A percentile compares a stretch with the other conserved stretches of the same genome.
phyloP scores from a whole-genome alignment of 2,888 invertebrate genomes.

The Spodoptera exigua region DNA sequence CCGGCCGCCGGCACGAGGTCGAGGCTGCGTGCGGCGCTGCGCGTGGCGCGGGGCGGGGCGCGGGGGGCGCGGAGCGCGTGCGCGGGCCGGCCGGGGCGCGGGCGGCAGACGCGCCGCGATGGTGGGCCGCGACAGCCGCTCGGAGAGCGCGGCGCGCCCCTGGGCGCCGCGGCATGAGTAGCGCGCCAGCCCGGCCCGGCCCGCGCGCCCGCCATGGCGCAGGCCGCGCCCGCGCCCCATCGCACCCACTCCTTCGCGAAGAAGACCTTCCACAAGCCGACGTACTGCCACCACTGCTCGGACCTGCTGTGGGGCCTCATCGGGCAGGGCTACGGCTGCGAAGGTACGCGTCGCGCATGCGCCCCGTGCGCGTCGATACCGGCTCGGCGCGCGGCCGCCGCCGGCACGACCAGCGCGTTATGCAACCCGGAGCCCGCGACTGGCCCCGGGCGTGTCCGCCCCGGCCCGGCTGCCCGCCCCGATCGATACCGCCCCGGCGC shows the following conservation, averaged over 20 bases:
- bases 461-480: slow-evolving; percentile 50
- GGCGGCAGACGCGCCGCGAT: slow-evolving; percentile 88
- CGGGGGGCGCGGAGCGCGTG: slow-evolving; percentile 66
- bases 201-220: slow-evolving; percentile 89
- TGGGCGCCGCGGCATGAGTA: slow-evolving; percentile 89
- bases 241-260: slow-evolving; percentile 98
- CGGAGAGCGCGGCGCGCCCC: slow-evolving; percentile 89
- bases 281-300: slow-evolving; percentile 99
- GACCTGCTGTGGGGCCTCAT: slow-evolving; percentile 99
- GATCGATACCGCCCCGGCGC: slow-evolving; percentile 49
- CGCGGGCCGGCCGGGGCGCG: slow-evolving; percentile 72
- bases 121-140: slow-evolving; percentile 90
- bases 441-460: slow-evolving; percentile 84
- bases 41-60: slow-evolving; percentile 53
- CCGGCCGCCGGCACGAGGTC: slow-evolving; percentile 59
- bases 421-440: slow-evolving; percentile 76
- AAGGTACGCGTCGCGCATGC: slow-evolving; percentile 94
- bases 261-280: slow-evolving; percentile 99
- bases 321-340: slow-evolving; percentile 99
- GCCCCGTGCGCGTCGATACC: slow-evolving; percentile 84
- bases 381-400: slow-evolving; percentile 72
- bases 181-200: slow-evolving; percentile 88
- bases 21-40: slow-evolving; percentile 66
- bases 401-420: slow-evolving; percentile 83
- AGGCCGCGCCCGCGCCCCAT: slow-evolving; percentile 90